Percentiles rank a stretch among this genome's conserved stretches.
phyloP scores from a whole-genome alignment of 2,888 invertebrate species.

The Yponomeuta cagnagella region DNA sequence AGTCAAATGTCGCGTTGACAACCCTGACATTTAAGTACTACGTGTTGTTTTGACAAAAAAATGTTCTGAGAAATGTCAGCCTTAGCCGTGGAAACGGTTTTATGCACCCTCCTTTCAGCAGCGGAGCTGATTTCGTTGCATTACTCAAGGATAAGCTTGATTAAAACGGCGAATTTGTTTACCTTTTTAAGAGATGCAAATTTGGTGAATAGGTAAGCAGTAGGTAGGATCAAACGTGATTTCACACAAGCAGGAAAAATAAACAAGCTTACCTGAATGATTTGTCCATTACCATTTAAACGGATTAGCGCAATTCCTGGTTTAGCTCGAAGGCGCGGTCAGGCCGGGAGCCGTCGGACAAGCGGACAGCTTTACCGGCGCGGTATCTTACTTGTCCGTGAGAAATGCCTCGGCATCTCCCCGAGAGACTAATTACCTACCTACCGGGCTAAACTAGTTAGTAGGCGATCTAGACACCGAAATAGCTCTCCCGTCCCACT shows the following conservation, averaged over 20 bases:
- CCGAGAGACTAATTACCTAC: constrained; percentile 16
- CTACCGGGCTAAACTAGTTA: constrained; percentile 16
- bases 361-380: constrained; percentile 6
- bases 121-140: constrained; percentile 37
- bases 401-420: constrained; percentile 9
- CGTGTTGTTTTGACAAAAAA: not conserved
- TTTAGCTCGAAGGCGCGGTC: not conserved
- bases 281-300: not conserved
- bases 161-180: constrained; percentile 5
- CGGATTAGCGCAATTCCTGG: not conserved
- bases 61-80: not conserved
- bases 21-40: not conserved
- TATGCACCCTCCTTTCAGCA: constrained; percentile 29
- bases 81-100: constrained; percentile 14
- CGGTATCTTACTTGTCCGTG: constrained; percentile 12
- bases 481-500: constrained; percentile 15
- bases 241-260: not conserved
- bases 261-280: not conserved
- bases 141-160: constrained; percentile 26
- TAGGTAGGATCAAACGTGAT: not conserved
- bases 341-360: not conserved
- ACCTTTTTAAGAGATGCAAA: not conserved
- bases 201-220: not conserved
- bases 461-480: constrained; percentile 13
- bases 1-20: not conserved